A percentile compares a stretch with the other conserved stretches of the same genome.
Conservation (phyloP, 2,888 invertebrate genomes). For the Diadromus collaris region DNA sequence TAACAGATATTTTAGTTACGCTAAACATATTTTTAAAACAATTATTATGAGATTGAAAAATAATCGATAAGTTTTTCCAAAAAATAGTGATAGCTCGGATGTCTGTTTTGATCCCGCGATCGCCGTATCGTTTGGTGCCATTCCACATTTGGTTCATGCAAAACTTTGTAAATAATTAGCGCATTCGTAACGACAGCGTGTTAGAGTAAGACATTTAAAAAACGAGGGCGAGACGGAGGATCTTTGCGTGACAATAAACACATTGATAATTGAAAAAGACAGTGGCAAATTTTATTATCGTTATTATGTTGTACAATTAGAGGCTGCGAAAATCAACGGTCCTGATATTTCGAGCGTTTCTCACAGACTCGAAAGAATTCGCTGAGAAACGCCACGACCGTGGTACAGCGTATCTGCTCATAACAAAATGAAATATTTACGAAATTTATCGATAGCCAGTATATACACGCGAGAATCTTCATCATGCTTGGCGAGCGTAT, state of each 20-base stretch:
- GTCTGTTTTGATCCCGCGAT: conserved; percentile 5
- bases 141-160: conserved; percentile 26
- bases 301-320: conserved; percentile 67
- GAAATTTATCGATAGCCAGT: conserved; percentile 28
- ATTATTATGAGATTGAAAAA: not conserved
- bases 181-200: not conserved
- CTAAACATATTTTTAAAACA: not conserved
- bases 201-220: not conserved
- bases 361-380: not conserved
- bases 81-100: conserved; percentile 5
- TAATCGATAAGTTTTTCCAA: not conserved
- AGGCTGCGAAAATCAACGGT: conserved; percentile 54
- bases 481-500: conserved; percentile 19
- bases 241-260: conserved; percentile 41
- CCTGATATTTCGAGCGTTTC: conserved; percentile 12
- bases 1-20: not conserved
- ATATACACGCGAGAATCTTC: conserved; percentile 26
- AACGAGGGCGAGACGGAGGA: conserved; percentile 20
- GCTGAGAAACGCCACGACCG: not conserved
- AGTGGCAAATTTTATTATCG: conserved; percentile 71
- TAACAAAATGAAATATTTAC: conserved; percentile 29
- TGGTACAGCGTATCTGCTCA: conserved; percentile 18
- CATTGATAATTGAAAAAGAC: conserved; percentile 66
- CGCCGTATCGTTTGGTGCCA: conserved; percentile 30
- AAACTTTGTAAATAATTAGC: conserved; percentile 51